phyloP scores from a whole-genome alignment of 2,797 vertebrate species.

The Thaleichthys pacificus region DNA sequence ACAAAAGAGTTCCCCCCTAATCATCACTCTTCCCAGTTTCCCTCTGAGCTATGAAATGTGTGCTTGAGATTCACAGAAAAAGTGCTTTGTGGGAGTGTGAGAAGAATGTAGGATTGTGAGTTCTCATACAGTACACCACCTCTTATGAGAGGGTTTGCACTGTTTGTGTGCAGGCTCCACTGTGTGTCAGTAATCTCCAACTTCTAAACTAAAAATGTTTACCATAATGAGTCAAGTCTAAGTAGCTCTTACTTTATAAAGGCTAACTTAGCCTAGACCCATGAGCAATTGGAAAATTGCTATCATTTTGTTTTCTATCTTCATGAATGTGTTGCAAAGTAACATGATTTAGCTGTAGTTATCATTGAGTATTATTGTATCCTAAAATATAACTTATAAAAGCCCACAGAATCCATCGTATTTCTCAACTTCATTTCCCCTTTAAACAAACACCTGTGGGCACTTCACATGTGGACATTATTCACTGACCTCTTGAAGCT shows the following conservation, averaged over 20 bases:
- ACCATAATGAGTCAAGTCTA: too few relatives aligned
- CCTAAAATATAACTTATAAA: neutral
- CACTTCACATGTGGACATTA: slow-evolving; percentile 62
- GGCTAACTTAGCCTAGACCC: too few relatives aligned
- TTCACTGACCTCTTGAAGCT: slow-evolving; percentile 59
- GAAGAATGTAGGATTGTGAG: neutral
- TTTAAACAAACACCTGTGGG: slow-evolving; percentile 61
- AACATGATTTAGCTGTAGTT: neutral
- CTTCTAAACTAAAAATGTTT: too few relatives aligned
- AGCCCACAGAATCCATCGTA: neutral
- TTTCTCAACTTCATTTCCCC: neutral
- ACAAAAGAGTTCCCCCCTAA: slow-evolving; percentile 56
- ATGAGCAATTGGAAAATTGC: too few relatives aligned
- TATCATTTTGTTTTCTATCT: too few relatives aligned
- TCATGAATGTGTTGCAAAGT: too few relatives aligned
- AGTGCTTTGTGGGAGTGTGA: neutral
- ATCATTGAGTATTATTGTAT: neutral
- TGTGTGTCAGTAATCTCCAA: too few relatives aligned
- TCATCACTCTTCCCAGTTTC: slow-evolving; percentile 56
- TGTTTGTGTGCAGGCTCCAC: too few relatives aligned
- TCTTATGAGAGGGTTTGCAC: too few relatives aligned
- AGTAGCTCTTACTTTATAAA: too few relatives aligned
- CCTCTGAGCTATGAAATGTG: slow-evolving; percentile 39
- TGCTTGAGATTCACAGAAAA: slow-evolving; percentile 8
- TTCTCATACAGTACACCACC: too few relatives aligned